phyloP scores from a whole-genome alignment of 2,113 vertebrate genomes.

The Erythrocercus mccallii region DNA sequence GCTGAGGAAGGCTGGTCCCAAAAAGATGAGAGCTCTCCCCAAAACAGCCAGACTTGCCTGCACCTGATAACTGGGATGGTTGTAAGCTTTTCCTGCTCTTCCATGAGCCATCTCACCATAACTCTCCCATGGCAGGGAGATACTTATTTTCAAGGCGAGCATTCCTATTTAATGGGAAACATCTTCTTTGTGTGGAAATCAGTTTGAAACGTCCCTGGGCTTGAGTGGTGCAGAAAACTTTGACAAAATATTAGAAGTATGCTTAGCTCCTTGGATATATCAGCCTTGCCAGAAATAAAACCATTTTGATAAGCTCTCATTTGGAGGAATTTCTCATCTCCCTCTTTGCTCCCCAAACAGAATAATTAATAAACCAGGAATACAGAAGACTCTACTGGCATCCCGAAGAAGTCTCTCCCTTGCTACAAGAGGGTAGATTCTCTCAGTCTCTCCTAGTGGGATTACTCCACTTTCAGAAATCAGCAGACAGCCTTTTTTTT shows the following conservation, averaged over 20 bases:
- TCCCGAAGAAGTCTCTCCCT: not conserved
- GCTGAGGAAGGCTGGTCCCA: not conserved
- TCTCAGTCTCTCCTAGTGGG: not conserved
- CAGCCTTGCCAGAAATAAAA: not conserved
- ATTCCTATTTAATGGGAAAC: not conserved
- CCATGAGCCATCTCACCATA: not conserved
- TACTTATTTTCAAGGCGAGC: not conserved
- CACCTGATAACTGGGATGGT: not conserved
- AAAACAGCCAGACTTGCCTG: not conserved
- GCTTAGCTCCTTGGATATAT: not conserved
- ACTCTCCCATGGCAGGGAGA: not conserved
- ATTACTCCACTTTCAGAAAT: not conserved
- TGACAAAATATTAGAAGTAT: not conserved
- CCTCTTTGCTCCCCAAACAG: not conserved
- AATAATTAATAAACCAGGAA: slow-evolving; percentile 9
- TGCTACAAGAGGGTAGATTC: not conserved
- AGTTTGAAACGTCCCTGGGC: not conserved
- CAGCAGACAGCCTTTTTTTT: not conserved
- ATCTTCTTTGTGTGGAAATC: not conserved
- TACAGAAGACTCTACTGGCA: not conserved
- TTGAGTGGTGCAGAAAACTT: not conserved
- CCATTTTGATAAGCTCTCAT: not conserved
- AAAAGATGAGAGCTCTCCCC: not conserved
- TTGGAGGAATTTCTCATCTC: not conserved
- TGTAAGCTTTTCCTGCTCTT: not conserved